Evolutionary conservation across 1,140 invertebrate species (phyloP).

Genomic region (Babylonia areolata): DNA sequence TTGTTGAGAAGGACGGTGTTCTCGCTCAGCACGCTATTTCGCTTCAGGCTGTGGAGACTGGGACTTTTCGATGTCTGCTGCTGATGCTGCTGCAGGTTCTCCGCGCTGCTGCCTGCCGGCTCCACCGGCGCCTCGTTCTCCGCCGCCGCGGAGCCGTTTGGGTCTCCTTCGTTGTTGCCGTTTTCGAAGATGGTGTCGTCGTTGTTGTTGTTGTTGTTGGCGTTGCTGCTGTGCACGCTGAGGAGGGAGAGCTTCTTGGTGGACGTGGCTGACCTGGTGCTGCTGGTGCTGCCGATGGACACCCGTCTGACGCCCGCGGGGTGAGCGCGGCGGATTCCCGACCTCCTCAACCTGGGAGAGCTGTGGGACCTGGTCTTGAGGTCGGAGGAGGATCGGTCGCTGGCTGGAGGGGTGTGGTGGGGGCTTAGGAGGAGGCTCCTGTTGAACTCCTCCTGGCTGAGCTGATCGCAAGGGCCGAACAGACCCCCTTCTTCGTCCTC

Average conservation of each 20-base stretch:
- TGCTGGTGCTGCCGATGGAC: neutral
- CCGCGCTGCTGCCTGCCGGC: neutral
- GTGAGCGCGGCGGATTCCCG: neutral
- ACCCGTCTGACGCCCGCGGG: neutral
- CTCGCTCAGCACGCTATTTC: slow-evolving; percentile 2
- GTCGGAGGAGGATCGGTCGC: neutral
- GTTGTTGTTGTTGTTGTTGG: neutral
- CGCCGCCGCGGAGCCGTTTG: too few species aligned
- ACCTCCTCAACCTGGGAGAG: neutral
- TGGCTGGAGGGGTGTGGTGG: neutral
- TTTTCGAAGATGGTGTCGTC: neutral
- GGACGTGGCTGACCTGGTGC: neutral
- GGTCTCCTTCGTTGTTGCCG: neutral
- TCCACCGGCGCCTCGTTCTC: neutral
- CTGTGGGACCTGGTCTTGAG: neutral
- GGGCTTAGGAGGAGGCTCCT: neutral
- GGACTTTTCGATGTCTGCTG: neutral
- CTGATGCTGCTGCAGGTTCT: neutral
- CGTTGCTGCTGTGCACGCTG: neutral
- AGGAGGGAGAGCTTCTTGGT: neutral
- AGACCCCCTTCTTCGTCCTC: slow-evolving; percentile 15
- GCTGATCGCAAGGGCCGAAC: neutral
- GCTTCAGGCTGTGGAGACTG: neutral
- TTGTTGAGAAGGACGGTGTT: neutral
- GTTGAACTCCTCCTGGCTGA: neutral